Percentiles rank a stretch among this genome's conserved stretches.
phyloP scores from a whole-genome alignment of 2,113 vertebrate species.

The Stigmatopora argus region DNA sequence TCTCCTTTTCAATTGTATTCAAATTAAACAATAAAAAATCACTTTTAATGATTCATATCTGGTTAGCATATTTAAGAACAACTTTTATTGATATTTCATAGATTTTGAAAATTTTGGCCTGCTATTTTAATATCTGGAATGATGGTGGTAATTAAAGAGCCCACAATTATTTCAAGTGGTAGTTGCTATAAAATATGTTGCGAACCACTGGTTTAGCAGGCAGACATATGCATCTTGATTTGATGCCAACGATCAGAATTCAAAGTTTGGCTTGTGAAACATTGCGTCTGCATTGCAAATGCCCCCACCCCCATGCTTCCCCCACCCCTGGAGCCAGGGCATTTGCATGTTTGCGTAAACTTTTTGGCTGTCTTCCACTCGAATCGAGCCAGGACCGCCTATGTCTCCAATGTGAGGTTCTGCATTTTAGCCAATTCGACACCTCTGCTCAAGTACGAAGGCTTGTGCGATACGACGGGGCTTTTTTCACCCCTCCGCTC shows the following conservation, averaged over 20 bases:
- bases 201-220: neutral
- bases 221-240: neutral
- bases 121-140: no score
- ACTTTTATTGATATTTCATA: no score
- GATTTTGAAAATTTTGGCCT: no score
- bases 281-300: conserved; percentile 1
- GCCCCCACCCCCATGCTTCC: neutral
- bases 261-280: neutral
- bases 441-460: conserved; percentile 58
- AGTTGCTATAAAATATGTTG: no score
- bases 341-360: conserved; percentile 27
- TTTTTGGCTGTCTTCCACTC: conserved; percentile 48
- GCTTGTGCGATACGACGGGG: conserved; percentile 53
- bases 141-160: no score
- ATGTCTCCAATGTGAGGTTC: conserved; percentile 54
- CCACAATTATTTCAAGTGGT: no score
- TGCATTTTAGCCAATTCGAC: conserved; percentile 63
- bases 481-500: conserved; percentile 36
- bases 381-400: conserved; percentile 41
- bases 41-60: no score
- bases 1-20: no score
- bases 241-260: neutral
- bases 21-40: no score
- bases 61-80: no score
- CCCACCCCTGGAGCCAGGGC: conserved; percentile 12